phyloP scores from a whole-genome alignment of 1,140 invertebrate species.

The Sarcophaga bullata region DNA sequence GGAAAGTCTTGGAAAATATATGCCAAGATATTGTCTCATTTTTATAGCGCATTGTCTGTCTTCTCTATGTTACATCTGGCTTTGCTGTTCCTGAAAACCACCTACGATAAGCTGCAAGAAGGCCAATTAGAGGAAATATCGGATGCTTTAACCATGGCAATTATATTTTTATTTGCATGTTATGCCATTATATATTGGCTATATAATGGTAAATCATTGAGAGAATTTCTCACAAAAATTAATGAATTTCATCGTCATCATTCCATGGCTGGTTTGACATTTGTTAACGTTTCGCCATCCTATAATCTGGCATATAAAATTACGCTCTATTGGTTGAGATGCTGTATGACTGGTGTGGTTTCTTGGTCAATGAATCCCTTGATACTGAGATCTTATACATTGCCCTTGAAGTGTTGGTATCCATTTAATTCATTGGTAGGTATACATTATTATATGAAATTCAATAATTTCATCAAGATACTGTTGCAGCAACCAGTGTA shows the following conservation, averaged over 20 bases:
- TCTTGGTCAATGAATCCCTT: constrained; percentile 55
- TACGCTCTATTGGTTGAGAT: constrained; percentile 47
- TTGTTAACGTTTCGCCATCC: constrained; percentile 50
- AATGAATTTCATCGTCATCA: constrained; percentile 58
- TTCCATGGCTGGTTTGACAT: constrained; percentile 57
- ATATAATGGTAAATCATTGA: constrained; percentile 45
- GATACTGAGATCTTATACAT: constrained; percentile 47
- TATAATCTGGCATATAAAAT: constrained; percentile 47
- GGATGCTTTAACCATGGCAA: constrained; percentile 57
- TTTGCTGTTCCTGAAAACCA: constrained; percentile 54
- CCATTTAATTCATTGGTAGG: constrained; percentile 56
- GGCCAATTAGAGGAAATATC: constrained; percentile 58
- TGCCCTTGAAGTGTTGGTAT: constrained; percentile 60
- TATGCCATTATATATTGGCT: constrained; percentile 57
- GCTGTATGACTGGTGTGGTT: constrained; percentile 50
- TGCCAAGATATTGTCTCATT: not conserved
- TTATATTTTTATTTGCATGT: constrained; percentile 57
- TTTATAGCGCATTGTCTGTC: constrained; percentile 48
- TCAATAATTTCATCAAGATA: not conserved
- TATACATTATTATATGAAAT: not conserved
- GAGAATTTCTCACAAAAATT: constrained; percentile 49
- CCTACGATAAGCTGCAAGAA: constrained; percentile 51
- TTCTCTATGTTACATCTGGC: constrained; percentile 50
- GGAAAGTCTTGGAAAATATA: not conserved
- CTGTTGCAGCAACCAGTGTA: constrained; percentile 43